Evolutionary conservation across 1,140 invertebrate species (phyloP), one percentile per base, ranked within the genome.

Genomic region (Aradophagus sp.): DNA sequence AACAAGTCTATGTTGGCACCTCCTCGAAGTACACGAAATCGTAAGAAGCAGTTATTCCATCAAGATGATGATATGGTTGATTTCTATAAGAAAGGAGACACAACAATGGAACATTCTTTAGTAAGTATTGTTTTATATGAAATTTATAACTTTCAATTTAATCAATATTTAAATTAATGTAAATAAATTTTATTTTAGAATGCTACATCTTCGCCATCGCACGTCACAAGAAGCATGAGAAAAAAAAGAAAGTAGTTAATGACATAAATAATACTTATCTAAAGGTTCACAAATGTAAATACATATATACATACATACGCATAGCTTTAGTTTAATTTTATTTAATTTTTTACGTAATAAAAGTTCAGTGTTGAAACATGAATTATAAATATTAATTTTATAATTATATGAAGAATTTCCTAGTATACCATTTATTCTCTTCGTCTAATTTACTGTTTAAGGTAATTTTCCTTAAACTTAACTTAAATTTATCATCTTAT

Each of bases 61-160:
- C 52, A 56, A 44, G 52, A 56, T n/a, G 52, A 56, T 12, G 52
- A 44, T 1, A 2, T 42, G 2, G 17, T 55, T 0, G 50, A 42
- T 12, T 42, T 55, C 8, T 38, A 55, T 5, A 23, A 23, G 10
- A 38, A 55, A 5, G 8, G 14, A 5, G 35, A 20, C 31, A 29
- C 6, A 14, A n/a, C 3, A 36, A 53, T 41, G 6, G 26, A 4
- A 38, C n/a, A n/a, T n/a, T n/a, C 20, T 17, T 11, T 26, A 14
- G 47, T 50, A 16, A 17, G 34, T 38, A 15, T 26, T 14, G 2
- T 26, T 31, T n/a, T 29, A 14, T 26, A 14, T 13, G 10, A 10
- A 17, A 16, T 2, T 10, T 15, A 5, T 8, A 38, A 38, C 20
- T n/a, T n/a, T n/a, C n/a, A n/a, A n/a, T n/a, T n/a, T n/a, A n/a